A percentile compares a stretch with the other conserved stretches of the same genome.
These are phyloP conservation scores for Stercorarius parasiticus DNA, from an alignment of 2,113 vertebrate species.

Conservation along the genomic window DNA sequence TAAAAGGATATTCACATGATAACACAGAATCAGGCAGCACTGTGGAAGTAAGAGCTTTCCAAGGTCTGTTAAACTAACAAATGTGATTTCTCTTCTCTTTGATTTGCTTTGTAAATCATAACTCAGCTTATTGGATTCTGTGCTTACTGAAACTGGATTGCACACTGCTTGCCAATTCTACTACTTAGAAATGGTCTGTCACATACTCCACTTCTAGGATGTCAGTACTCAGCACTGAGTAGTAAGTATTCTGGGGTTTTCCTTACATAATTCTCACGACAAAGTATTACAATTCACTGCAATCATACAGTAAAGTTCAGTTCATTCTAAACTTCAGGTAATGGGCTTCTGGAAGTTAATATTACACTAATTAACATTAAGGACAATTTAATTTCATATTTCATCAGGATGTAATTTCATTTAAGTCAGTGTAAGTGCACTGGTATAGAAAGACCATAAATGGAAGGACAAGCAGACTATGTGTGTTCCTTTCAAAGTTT, in stretches of 20 bases:
- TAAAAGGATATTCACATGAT: slow-evolving; percentile 23
- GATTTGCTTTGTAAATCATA: background rate
- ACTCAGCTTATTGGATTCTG: background rate
- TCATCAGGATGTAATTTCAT: background rate
- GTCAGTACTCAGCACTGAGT: background rate
- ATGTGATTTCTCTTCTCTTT: background rate
- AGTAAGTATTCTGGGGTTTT: background rate
- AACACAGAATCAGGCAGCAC: background rate
- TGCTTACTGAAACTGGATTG: background rate
- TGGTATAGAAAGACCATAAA: background rate
- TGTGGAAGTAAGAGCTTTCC: background rate
- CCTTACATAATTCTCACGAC: background rate
- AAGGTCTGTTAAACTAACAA: background rate
- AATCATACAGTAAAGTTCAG: background rate
- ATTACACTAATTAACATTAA: background rate
- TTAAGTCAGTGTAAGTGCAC: background rate
- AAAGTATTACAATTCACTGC: background rate
- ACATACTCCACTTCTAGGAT: background rate
- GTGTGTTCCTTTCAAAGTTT: background rate
- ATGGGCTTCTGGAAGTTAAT: background rate
- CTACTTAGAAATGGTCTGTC: background rate
- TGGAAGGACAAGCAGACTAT: background rate
- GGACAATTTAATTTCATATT: background rate
- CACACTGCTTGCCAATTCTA: background rate
- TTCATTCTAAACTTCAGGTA: background rate